These are phyloP conservation scores for Dromaius novaehollandiae DNA, from an alignment of 2,113 vertebrate species.

Conservation along the genomic window DNA sequence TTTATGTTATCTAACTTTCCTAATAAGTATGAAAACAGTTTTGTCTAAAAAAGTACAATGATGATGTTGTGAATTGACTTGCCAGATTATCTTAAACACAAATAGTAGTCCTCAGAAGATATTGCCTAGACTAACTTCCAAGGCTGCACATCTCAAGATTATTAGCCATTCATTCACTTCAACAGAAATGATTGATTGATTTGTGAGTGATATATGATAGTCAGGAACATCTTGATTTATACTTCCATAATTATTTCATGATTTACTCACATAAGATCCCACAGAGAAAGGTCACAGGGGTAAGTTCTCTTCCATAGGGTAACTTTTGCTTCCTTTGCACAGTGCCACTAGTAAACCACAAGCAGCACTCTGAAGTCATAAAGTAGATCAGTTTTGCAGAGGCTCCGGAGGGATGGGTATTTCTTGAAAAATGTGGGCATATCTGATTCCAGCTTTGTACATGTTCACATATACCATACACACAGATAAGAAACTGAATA, in stretches of 20 bases:
- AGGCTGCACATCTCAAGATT: background rate
- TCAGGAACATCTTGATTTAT: background rate
- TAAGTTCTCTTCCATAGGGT: background rate
- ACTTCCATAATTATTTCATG: background rate
- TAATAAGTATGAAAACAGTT: background rate
- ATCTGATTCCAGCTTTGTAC: background rate
- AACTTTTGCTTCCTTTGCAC: background rate
- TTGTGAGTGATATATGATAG: background rate
- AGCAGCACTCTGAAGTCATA: background rate
- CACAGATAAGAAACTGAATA: background rate
- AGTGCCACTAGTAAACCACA: background rate
- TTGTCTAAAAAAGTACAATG: background rate
- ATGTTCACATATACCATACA: accelerated
- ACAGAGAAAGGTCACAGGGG: background rate
- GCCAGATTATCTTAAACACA: background rate
- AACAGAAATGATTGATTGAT: background rate
- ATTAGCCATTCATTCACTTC: background rate
- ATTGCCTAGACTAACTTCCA: background rate
- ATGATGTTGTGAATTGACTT: background rate
- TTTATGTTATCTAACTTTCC: background rate
- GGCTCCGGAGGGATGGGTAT: background rate
- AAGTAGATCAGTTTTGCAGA: background rate
- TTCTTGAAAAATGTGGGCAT: background rate
- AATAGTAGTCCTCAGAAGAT: background rate
- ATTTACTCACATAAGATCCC: background rate